These are phyloP conservation scores for Eulemur rufifrons DNA, from an alignment of 2,113 vertebrate species.

Conservation along the genomic window DNA sequence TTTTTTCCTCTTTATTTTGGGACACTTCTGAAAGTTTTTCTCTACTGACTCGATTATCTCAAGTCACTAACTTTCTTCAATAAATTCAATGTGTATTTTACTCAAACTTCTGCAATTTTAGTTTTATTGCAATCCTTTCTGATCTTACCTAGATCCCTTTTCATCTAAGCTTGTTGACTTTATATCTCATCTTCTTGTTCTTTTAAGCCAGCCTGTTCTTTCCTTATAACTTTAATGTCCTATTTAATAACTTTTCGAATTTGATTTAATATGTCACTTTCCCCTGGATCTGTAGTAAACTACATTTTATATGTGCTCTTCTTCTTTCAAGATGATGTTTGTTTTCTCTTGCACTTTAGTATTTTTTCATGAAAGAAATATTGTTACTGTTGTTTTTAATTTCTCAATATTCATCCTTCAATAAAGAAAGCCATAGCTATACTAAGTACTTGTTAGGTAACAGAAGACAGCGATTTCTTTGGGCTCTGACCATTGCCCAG, in stretches of 20 bases:
- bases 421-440: not conserved
- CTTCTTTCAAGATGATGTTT: not conserved
- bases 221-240: constrained; percentile 1
- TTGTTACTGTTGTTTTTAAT: not conserved
- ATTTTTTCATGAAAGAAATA: not conserved
- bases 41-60: constrained; percentile 16
- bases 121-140: constrained; percentile 44
- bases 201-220: not conserved
- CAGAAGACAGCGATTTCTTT: not conserved
- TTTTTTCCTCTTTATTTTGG: not conserved
- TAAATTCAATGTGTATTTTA: constrained; percentile 46
- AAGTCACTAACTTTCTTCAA: constrained; percentile 12
- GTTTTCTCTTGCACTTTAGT: not conserved
- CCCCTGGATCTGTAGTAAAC: not conserved
- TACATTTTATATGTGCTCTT: not conserved
- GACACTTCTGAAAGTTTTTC: not conserved
- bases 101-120: constrained; percentile 34
- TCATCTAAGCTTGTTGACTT: constrained; percentile 58
- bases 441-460: not conserved
- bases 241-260: constrained; percentile 42
- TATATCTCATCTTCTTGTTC: constrained; percentile 25
- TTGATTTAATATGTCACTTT: constrained; percentile 48
- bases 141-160: constrained; percentile 34
- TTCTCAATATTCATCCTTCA: not conserved
- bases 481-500: not conserved